Conservation (phyloP, 2,888 invertebrate species). For the Emmelina monodactyla region DNA sequence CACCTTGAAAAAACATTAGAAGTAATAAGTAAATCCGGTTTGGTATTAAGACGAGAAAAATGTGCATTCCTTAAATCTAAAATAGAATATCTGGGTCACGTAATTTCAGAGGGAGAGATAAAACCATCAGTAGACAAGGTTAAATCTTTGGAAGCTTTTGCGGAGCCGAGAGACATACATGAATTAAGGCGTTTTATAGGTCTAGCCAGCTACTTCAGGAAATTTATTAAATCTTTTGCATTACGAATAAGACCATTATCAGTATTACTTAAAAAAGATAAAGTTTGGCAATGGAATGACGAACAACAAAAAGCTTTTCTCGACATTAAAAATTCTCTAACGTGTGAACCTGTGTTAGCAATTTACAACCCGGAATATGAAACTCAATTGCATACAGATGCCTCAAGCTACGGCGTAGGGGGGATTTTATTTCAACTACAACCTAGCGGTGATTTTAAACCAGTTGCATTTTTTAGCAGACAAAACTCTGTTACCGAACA, state of each 20-base stretch:
- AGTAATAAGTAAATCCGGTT: slow-evolving; percentile 1
- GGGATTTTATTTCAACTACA: slow-evolving; percentile 11
- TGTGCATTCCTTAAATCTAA: slow-evolving; percentile 6
- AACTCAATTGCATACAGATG: not conserved
- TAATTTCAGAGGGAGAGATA: not conserved
- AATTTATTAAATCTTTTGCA: not conserved
- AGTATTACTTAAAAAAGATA: not conserved
- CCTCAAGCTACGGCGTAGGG: not conserved
- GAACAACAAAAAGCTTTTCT: slow-evolving; percentile 2
- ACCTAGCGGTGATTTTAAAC: slow-evolving; percentile 4
- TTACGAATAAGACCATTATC: not conserved
- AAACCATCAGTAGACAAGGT: not conserved
- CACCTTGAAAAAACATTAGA: slow-evolving; percentile 3
- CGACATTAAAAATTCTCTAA: slow-evolving; percentile 2
- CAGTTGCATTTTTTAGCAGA: slow-evolving; percentile 11
- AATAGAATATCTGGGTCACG: slow-evolving; percentile 9
- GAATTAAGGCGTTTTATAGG: slow-evolving; percentile 4
- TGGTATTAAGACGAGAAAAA: slow-evolving; percentile 1
- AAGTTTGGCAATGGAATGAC: not conserved
- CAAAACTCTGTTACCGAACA: slow-evolving; percentile 11
- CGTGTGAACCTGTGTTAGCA: slow-evolving; percentile 2
- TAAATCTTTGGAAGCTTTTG: not conserved
- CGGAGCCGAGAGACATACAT: not conserved
- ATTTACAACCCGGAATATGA: slow-evolving; percentile 2
- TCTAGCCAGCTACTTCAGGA: not conserved